Conservation (phyloP, 2,113 vertebrate species). For the Myiagra hebetior region DNA sequence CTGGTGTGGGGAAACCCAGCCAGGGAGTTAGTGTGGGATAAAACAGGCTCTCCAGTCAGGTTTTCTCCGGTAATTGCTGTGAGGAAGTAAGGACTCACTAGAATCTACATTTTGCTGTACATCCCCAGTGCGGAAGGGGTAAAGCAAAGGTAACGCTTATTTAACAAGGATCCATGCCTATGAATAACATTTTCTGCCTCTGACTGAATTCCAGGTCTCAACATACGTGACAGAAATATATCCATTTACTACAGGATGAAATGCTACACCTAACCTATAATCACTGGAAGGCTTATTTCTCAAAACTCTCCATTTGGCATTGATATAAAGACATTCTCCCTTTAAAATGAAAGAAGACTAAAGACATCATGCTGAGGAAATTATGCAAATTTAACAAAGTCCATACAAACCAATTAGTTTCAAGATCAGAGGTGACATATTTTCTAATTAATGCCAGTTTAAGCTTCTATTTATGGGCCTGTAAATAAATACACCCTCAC, state of each 20-base stretch:
- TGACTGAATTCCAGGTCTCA: background rate
- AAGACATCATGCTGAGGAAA: background rate
- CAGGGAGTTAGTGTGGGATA: background rate
- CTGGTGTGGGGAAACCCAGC: background rate
- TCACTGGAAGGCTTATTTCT: background rate
- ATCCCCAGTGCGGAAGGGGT: background rate
- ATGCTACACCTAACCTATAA: background rate
- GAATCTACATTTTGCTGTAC: background rate
- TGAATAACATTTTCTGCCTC: conserved; percentile 7
- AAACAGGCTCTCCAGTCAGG: background rate
- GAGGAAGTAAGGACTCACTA: background rate
- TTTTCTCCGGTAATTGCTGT: background rate
- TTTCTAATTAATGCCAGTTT: conserved; percentile 26
- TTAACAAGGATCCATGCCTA: background rate
- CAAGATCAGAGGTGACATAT: conserved; percentile 33
- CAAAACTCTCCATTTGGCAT: background rate
- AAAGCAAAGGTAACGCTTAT: background rate
- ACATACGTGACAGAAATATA: background rate
- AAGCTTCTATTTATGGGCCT: conserved; percentile 11
- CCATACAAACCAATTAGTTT: conserved; percentile 29
- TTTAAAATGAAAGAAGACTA: background rate
- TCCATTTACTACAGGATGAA: background rate
- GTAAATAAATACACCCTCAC: conserved; percentile 8
- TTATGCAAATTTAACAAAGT: conserved; percentile 11
- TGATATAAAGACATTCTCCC: background rate